Percentiles rank a stretch among this genome's conserved stretches.
phyloP scores from a whole-genome alignment of 1,140 invertebrate species.

The Anoplophora glabripennis region DNA sequence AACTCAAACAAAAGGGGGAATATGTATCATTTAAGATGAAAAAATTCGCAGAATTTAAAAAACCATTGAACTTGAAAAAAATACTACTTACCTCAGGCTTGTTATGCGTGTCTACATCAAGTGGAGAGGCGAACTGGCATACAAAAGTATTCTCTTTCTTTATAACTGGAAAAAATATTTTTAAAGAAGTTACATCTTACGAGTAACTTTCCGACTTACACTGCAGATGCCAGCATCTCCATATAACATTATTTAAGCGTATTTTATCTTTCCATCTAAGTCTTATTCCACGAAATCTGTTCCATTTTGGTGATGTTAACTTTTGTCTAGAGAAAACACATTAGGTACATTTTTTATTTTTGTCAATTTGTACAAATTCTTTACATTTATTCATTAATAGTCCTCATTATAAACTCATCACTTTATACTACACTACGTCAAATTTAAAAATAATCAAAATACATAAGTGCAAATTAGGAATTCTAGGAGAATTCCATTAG shows the following conservation, averaged over 20 bases:
- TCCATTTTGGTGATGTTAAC: constrained; percentile 99
- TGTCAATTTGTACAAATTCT: no score
- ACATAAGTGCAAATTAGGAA: no score
- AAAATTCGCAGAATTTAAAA: background rate
- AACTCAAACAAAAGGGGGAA: no score
- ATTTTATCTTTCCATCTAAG: constrained; percentile 98
- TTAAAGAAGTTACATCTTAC: constrained; percentile 2
- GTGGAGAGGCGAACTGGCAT: constrained; percentile 92
- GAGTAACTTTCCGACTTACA: constrained; percentile 67
- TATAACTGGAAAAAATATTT: constrained; percentile 73
- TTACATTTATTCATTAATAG: no score
- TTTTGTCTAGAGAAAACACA: constrained; percentile 83
- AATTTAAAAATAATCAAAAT: no score
- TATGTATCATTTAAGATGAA: no score
- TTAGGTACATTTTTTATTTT: constrained; percentile 22
- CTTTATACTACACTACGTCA: no score
- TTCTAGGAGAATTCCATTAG: no score
- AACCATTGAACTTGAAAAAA: constrained; percentile 47
- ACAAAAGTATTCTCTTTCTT: constrained; percentile 84
- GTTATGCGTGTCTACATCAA: constrained; percentile 92
- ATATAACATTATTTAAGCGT: constrained; percentile 98
- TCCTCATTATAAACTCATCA: no score
- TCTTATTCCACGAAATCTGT: constrained; percentile 96
- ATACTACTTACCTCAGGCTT: constrained; percentile 82
- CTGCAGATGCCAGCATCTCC: constrained; percentile 99